A percentile compares a stretch with the other conserved stretches of the same genome.
These are phyloP conservation scores for Ursus arctos DNA, from an alignment of 2,113 vertebrate species.

Conservation along the genomic window DNA sequence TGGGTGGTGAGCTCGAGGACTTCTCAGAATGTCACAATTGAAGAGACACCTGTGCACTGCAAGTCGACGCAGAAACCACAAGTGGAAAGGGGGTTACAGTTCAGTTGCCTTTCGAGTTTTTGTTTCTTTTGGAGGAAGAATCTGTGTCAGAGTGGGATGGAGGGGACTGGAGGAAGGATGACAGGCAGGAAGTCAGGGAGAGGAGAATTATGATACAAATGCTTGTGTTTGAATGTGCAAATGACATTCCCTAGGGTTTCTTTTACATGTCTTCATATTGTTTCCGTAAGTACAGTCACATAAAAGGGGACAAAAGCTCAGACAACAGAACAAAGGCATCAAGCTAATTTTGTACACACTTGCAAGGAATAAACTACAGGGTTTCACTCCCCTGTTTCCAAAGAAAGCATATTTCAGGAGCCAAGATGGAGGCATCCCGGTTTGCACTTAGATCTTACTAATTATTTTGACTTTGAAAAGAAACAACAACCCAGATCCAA, in stretches of 20 bases:
- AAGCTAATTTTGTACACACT: constrained; percentile 65
- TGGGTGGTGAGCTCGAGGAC: constrained; percentile 66
- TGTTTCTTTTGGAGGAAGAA: not conserved
- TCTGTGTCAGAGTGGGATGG: not conserved
- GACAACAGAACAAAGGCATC: constrained; percentile 69
- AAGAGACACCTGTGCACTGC: constrained; percentile 81
- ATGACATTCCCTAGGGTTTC: not conserved
- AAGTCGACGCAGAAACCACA: constrained; percentile 77
- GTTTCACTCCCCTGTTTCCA: constrained; percentile 48
- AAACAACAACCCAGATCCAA: not conserved
- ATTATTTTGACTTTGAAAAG: constrained; percentile 55
- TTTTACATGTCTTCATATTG: constrained; percentile 46
- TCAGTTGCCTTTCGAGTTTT: constrained; percentile 54
- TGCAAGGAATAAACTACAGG: not conserved
- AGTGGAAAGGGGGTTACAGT: constrained; percentile 59
- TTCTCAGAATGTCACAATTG: constrained; percentile 80
- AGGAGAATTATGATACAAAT: not conserved
- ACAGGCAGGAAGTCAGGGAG: not conserved
- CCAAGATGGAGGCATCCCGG: not conserved
- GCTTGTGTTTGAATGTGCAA: not conserved
- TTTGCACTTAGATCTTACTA: constrained; percentile 34
- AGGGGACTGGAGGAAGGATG: not conserved
- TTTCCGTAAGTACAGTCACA: not conserved
- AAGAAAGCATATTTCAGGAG: constrained; percentile 1
- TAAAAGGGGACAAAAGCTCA: constrained; percentile 62